phyloP scores from a whole-genome alignment of 1,140 invertebrate genomes.

The Proctacanthus coquilletti region DNA sequence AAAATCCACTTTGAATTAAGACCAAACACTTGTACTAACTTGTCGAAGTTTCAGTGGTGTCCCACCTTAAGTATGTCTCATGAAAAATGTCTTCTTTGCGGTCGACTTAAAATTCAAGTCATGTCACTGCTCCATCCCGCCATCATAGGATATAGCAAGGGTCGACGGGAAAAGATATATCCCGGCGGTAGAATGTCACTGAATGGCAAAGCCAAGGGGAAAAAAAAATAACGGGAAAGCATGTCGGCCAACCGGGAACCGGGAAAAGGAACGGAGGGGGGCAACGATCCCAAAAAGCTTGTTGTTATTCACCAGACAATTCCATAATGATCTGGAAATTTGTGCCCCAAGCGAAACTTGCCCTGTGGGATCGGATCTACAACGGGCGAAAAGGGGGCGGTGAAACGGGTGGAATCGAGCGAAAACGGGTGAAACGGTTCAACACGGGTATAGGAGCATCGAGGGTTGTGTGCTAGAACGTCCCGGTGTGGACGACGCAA shows the following conservation, averaged over 20 bases:
- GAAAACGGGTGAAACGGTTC: too few species aligned
- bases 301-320: neutral
- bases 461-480: too few species aligned
- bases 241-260: neutral
- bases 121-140: neutral
- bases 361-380: too few species aligned
- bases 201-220: neutral
- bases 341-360: neutral
- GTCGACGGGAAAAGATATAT: too few species aligned
- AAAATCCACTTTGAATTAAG: constrained; percentile 1
- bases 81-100: neutral
- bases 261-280: too few species aligned
- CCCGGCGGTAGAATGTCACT: neutral
- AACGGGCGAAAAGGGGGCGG: too few species aligned
- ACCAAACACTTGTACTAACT: constrained; percentile 1
- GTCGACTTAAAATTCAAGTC: neutral
- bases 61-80: too few species aligned
- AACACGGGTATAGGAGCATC: too few species aligned
- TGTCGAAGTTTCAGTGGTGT: too few species aligned
- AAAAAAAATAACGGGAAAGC: neutral
- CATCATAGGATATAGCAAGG: too few species aligned
- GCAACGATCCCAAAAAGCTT: neutral
- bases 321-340: constrained; percentile 1
- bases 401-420: too few species aligned
- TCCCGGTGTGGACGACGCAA: too few species aligned